A percentile compares a stretch with the other conserved stretches of the same genome.
Evolutionary conservation across 2,888 invertebrate species (phyloP).

Genomic region (Hypena proboscidalis): DNA sequence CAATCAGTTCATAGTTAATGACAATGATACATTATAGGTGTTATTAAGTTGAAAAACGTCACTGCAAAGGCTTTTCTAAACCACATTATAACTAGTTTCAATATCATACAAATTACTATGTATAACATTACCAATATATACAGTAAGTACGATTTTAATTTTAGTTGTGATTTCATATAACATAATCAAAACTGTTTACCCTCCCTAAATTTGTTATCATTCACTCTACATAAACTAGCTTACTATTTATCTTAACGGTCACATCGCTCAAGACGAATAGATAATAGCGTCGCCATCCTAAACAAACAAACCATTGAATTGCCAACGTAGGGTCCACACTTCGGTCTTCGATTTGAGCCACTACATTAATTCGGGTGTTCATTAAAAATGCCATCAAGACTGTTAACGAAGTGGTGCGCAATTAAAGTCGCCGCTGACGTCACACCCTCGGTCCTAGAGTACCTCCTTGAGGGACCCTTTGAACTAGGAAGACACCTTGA

Average conservation of each 20-base stretch:
- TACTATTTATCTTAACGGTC: constrained; percentile 37
- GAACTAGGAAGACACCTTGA: constrained; percentile 70
- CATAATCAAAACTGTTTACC: not conserved
- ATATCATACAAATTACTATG: no score
- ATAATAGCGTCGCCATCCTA: constrained; percentile 74
- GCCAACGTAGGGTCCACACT: constrained; percentile 65
- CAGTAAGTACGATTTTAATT: not conserved
- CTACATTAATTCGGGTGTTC: constrained; percentile 85
- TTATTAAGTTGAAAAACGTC: no score
- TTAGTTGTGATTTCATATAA: not conserved
- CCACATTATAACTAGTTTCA: no score
- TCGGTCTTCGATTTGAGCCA: constrained; percentile 82
- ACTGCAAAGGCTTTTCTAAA: no score
- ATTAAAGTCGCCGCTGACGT: constrained; percentile 84
- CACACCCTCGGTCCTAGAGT: constrained; percentile 62
- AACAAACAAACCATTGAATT: constrained; percentile 73
- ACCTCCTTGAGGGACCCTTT: constrained; percentile 64
- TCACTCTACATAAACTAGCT: constrained; percentile 14
- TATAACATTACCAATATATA: no score
- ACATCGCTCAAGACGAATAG: constrained; percentile 47
- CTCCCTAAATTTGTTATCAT: constrained; percentile 13
- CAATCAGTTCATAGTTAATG: no score
- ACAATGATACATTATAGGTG: no score
- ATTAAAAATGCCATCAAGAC: constrained; percentile 85
- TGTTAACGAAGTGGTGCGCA: constrained; percentile 84